phyloP scores from a whole-genome alignment of 2,888 invertebrate genomes.

The Sarcophaga variegata region DNA sequence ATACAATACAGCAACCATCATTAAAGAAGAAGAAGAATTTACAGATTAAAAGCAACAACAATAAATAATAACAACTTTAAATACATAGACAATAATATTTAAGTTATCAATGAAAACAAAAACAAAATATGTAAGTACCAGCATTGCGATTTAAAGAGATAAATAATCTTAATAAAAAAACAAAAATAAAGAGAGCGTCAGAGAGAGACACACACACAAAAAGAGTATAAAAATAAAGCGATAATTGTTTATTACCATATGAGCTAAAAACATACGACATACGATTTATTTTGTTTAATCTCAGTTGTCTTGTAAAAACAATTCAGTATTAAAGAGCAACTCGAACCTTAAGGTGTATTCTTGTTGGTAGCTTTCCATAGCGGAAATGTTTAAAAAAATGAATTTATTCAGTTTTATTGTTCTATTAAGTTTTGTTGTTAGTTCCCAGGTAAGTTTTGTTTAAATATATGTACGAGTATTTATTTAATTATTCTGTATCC shows the following conservation, averaged over 20 bases:
- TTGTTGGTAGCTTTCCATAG: not conserved
- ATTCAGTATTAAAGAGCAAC: not conserved
- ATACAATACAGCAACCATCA: not conserved
- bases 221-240: not conserved
- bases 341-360: not conserved
- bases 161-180: not conserved
- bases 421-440: not conserved
- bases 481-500: not conserved
- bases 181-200: not conserved
- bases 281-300: not conserved
- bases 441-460: not conserved
- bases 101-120: no score
- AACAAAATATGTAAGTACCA: no score
- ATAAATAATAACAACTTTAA: not conserved
- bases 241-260: no score
- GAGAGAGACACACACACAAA: not conserved
- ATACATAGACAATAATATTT: not conserved
- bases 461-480: not conserved
- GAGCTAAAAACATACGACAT: not conserved
- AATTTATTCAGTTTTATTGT: not conserved
- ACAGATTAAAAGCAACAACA: no score
- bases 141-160: not conserved
- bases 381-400: constrained; percentile 11
- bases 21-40: no score
- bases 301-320: not conserved